Percentiles rank a stretch among this genome's conserved stretches.
These are phyloP conservation scores for Oxyscelio sp. DNA, from an alignment of 2,888 invertebrate species.

Conservation along the genomic window DNA sequence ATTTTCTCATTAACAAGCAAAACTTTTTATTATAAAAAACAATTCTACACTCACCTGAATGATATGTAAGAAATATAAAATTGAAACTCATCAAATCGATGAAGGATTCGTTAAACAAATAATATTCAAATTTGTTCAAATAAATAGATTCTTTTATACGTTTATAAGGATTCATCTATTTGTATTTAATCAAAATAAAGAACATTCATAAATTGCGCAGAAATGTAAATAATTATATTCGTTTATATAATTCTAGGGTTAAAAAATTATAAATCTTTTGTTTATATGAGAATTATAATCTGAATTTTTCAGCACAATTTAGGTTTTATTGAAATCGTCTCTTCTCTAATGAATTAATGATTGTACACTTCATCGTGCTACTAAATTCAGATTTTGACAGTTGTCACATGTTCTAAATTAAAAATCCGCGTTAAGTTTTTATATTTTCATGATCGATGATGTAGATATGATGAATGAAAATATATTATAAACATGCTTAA, in stretches of 20 bases:
- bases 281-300: slow-evolving; percentile 42
- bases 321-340: too few species aligned
- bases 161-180: slow-evolving; percentile 45
- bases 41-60: neutral
- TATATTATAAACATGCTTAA: slow-evolving; percentile 65
- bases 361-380: too few species aligned
- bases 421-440: too few species aligned
- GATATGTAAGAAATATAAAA: neutral
- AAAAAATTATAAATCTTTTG: slow-evolving; percentile 42
- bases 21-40: neutral
- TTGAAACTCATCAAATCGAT: neutral
- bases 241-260: slow-evolving; percentile 28
- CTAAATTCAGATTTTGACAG: slow-evolving; percentile 51
- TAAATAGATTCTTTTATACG: slow-evolving; percentile 54
- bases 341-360: too few species aligned
- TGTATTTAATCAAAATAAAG: slow-evolving; percentile 40
- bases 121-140: slow-evolving; percentile 7
- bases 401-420: slow-evolving; percentile 45
- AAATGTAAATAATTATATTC: slow-evolving; percentile 41
- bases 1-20: neutral
- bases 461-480: slow-evolving; percentile 42
- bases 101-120: slow-evolving; percentile 23
- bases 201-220: slow-evolving; percentile 45
- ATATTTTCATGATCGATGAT: slow-evolving; percentile 47
- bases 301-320: slow-evolving; percentile 39